Percentiles rank a stretch among this genome's conserved stretches.
Evolutionary conservation across 1,140 invertebrate genomes (phyloP).

Genomic region (Formica selysi): DNA sequence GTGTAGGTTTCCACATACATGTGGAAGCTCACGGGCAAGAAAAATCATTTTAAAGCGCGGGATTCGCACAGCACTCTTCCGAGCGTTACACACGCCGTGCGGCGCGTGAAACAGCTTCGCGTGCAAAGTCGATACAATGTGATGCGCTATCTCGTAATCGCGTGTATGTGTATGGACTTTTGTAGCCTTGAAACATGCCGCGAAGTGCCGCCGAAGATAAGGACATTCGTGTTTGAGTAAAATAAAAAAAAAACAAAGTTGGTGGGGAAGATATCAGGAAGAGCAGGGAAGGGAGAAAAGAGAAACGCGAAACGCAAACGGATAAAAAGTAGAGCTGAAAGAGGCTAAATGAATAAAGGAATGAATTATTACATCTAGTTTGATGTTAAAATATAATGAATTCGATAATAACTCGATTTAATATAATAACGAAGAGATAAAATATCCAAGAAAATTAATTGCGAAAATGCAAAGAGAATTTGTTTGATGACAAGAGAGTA

Average conservation of each 20-base stretch:
- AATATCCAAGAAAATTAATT: constrained; percentile 13
- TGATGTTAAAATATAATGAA: not conserved
- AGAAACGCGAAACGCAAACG: not conserved
- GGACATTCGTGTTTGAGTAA: constrained; percentile 80
- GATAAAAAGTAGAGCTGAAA: not conserved
- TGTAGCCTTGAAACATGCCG: constrained; percentile 70
- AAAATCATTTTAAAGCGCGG: constrained; percentile 38
- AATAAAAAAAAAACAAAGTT: constrained; percentile 62
- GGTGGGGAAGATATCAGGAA: not conserved
- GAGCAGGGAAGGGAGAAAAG: not conserved
- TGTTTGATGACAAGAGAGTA: not conserved
- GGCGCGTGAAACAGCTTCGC: constrained; percentile 71
- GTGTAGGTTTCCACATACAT: constrained; percentile 44
- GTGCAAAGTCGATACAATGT: constrained; percentile 76
- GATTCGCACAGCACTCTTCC: constrained; percentile 37
- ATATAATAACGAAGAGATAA: not conserved
- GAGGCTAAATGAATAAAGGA: not conserved
- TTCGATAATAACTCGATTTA: constrained; percentile 27
- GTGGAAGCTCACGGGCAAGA: constrained; percentile 42
- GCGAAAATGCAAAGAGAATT: not conserved
- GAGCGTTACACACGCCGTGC: constrained; percentile 14
- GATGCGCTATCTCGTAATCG: constrained; percentile 84
- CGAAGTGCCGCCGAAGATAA: constrained; percentile 77
- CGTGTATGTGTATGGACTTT: constrained; percentile 80
- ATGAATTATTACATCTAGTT: not conserved